A percentile compares a stretch with the other conserved stretches of the same genome.
These are phyloP conservation scores for Montipora cactus DNA, from an alignment of 64 coral and sea anemone species.

Conservation along the genomic window DNA sequence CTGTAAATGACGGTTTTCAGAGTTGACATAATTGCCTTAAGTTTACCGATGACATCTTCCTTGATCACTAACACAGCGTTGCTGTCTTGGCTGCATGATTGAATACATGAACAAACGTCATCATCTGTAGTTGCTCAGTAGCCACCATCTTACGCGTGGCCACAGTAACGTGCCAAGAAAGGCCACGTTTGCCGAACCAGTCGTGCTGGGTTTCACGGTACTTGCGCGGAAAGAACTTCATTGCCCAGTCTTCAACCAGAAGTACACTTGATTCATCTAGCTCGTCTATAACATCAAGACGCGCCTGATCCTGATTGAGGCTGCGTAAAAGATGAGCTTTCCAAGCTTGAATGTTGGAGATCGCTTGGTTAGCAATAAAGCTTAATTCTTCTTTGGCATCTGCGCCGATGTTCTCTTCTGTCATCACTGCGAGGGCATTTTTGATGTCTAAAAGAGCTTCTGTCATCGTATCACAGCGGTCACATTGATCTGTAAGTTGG, in stretches of 20 bases:
- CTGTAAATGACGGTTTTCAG: slow-evolving; percentile 40
- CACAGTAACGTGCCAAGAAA: slow-evolving; percentile 48
- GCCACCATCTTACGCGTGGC: background rate
- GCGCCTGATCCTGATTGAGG: slow-evolving; percentile 49
- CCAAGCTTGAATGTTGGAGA: slow-evolving; percentile 27
- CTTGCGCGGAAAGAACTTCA: slow-evolving; percentile 34
- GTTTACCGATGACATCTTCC: slow-evolving; percentile 8
- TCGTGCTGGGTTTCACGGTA: slow-evolving; percentile 36
- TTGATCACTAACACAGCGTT: slow-evolving; percentile 12
- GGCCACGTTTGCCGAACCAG: slow-evolving; percentile 26
- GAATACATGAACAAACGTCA: slow-evolving; percentile 50
- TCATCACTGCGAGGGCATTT: background rate
- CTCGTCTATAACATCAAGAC: slow-evolving; percentile 1
- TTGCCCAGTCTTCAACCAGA: slow-evolving; percentile 35
- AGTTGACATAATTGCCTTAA: slow-evolving; percentile 46
- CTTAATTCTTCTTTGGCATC: slow-evolving; percentile 11
- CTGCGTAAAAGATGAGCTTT: slow-evolving; percentile 23
- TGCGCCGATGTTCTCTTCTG: background rate
- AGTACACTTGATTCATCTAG: background rate
- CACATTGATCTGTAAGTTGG: background rate
- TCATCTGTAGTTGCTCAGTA: background rate
- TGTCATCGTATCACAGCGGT: background rate
- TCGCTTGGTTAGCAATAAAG: background rate
- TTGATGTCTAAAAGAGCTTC: background rate
- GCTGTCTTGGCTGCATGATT: slow-evolving; percentile 42